These are phyloP conservation scores for Biston stratarius DNA, from an alignment of 2,888 invertebrate species.

Conservation along the genomic window DNA sequence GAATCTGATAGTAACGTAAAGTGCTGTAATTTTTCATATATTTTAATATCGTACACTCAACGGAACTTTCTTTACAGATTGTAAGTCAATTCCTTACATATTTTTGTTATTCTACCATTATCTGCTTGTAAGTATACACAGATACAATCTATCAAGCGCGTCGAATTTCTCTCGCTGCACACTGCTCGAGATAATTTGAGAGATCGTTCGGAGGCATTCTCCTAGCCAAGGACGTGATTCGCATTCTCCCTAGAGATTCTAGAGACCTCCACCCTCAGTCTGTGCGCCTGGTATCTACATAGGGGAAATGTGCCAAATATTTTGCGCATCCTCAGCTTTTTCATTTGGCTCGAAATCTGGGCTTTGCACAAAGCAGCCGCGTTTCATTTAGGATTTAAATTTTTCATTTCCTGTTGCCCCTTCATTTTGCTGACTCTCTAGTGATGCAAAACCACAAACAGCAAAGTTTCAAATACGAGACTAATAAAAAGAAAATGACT, in stretches of 20 bases:
- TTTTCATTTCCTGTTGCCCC: constrained; percentile 27
- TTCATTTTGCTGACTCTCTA: constrained; percentile 19
- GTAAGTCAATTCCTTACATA: background rate
- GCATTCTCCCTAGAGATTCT: constrained; percentile 61
- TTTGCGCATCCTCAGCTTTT: constrained; percentile 60
- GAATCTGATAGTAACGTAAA: no score
- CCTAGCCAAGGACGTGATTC: constrained; percentile 64
- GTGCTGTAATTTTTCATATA: no score
- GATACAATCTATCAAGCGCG: constrained; percentile 50
- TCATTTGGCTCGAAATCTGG: constrained; percentile 55
- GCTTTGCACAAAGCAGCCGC: constrained; percentile 46
- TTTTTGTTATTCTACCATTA: background rate
- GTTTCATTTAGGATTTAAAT: constrained; percentile 46
- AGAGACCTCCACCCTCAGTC: constrained; percentile 51
- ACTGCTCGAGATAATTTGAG: constrained; percentile 60
- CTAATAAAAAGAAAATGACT: background rate
- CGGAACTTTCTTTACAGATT: no score
- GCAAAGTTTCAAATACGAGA: constrained; percentile 8
- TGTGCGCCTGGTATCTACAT: constrained; percentile 46
- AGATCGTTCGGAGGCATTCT: constrained; percentile 61
- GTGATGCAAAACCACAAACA: constrained; percentile 8
- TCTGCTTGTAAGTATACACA: constrained; percentile 11
- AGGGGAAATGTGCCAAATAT: constrained; percentile 63
- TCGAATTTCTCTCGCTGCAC: constrained; percentile 54
- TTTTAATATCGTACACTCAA: no score